Conservation (phyloP, 2,113 vertebrate species). For the Boulengeromyrus knoepffleri region DNA sequence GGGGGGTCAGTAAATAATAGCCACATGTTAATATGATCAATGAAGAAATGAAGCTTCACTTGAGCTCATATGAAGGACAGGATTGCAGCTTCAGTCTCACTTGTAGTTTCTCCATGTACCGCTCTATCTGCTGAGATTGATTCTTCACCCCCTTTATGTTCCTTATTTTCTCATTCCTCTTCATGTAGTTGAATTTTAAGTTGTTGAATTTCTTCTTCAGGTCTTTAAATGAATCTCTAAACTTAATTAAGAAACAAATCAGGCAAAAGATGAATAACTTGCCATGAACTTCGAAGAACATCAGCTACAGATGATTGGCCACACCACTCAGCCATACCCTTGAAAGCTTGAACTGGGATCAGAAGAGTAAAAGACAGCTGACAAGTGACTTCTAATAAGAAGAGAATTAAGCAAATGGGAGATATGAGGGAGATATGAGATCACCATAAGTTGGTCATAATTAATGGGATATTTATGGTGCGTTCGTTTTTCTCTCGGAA, state of each 20-base stretch:
- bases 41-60: background rate
- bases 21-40: background rate
- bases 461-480: background rate
- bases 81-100: constrained; percentile 43
- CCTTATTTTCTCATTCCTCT: constrained; percentile 73
- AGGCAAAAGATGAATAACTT: background rate
- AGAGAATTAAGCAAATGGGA: background rate
- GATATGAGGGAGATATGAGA: background rate
- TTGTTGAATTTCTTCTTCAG: constrained; percentile 86
- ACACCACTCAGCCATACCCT: background rate
- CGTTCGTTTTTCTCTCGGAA: too few relatives aligned
- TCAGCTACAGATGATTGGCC: background rate
- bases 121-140: constrained; percentile 75
- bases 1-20: background rate
- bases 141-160: constrained; percentile 71
- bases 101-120: constrained; percentile 69
- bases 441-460: background rate
- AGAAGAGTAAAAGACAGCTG: background rate
- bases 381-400: background rate
- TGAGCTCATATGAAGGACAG: background rate
- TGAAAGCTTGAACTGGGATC: background rate
- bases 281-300: background rate
- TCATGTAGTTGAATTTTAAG: constrained; percentile 76
- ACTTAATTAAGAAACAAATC: constrained; percentile 44
- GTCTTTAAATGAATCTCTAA: constrained; percentile 78